A percentile compares a stretch with the other conserved stretches of the same genome.
Evolutionary conservation across 2,113 vertebrate genomes (phyloP).

Genomic region (Gymnogyps californianus): DNA sequence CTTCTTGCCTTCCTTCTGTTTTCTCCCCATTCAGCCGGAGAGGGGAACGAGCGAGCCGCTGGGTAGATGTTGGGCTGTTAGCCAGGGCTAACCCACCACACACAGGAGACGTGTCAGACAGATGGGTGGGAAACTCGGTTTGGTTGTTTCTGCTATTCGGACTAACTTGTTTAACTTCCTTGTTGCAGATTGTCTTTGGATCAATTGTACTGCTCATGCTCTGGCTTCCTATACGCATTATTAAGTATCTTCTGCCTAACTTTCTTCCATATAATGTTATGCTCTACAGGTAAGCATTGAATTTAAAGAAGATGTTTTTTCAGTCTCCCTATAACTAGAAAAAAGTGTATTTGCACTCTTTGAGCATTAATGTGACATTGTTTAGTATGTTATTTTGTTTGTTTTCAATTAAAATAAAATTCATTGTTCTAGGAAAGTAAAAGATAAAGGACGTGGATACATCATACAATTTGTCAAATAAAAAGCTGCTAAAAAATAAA

Average conservation of each 20-base stretch:
- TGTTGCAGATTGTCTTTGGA: constrained; percentile 91
- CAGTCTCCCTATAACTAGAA: background rate
- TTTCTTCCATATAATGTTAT: constrained; percentile 98
- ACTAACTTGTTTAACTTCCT: background rate
- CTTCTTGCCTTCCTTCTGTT: background rate
- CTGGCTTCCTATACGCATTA: constrained; percentile 94
- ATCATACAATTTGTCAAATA: background rate
- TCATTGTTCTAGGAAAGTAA: background rate
- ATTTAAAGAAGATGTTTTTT: background rate
- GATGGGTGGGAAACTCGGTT: background rate
- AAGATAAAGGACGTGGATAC: accelerated
- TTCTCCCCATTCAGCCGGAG: background rate
- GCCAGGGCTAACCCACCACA: background rate
- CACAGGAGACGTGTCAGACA: background rate
- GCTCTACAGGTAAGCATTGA: constrained; percentile 89
- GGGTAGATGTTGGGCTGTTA: background rate
- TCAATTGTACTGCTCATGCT: constrained; percentile 97
- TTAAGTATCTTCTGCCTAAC: constrained; percentile 86
- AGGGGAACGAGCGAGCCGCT: background rate
- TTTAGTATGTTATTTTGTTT: background rate
- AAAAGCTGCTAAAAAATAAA: background rate
- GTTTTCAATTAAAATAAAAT: background rate
- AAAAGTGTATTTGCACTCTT: background rate
- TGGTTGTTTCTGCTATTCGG: background rate
- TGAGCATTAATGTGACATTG: background rate